Evolutionary conservation across 2,888 invertebrate genomes (phyloP).

Genomic region (Allolobophora icterica): DNA sequence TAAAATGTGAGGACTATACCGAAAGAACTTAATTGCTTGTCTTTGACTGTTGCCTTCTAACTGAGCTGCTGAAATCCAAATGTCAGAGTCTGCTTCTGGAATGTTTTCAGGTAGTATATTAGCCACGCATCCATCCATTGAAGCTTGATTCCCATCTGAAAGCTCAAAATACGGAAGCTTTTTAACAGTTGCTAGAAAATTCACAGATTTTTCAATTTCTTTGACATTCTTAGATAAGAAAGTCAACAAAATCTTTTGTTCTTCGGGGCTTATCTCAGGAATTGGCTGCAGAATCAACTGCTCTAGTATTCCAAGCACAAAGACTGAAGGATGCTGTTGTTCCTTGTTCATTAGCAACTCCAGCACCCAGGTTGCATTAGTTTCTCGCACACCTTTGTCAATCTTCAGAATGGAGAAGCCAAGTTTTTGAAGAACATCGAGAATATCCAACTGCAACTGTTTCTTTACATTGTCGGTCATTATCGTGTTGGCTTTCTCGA

Average conservation of each 20-base stretch:
- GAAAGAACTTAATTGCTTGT: not conserved
- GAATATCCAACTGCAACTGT: not conserved
- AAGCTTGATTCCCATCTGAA: not conserved
- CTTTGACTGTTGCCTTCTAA: not conserved
- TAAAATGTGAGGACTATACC: not conserved
- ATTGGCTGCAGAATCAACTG: not conserved
- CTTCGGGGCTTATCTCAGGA: not conserved
- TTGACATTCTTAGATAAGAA: conserved; percentile 19
- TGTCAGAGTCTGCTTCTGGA: not conserved
- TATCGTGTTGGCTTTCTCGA: not conserved
- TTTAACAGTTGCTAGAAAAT: not conserved
- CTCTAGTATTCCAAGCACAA: not conserved
- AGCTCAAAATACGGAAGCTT: conserved; percentile 23
- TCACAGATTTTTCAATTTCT: not conserved
- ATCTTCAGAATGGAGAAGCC: not conserved
- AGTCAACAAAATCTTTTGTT: not conserved
- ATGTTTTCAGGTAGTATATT: not conserved
- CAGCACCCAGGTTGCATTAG: not conserved
- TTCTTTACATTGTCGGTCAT: not conserved
- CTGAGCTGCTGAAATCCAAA: conserved; percentile 1
- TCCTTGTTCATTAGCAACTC: not conserved
- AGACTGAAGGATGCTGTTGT: not conserved
- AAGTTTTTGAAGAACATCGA: conserved; percentile 21
- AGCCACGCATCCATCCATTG: not conserved
- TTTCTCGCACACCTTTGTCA: not conserved